These are phyloP conservation scores for Zeugodacus cucurbitae DNA, from an alignment of 1,140 invertebrate species.

Conservation along the genomic window DNA sequence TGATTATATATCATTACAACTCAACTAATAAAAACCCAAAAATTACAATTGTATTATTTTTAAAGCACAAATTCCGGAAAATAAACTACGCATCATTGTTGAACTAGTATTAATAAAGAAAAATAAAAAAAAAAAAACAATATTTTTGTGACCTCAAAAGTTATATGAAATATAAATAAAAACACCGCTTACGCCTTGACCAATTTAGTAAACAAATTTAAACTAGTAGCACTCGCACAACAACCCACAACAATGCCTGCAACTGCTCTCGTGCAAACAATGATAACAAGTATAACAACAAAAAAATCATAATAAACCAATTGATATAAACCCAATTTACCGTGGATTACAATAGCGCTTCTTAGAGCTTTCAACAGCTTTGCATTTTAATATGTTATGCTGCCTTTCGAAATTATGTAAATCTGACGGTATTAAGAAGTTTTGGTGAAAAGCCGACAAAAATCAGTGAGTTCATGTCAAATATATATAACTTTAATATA, in stretches of 20 bases:
- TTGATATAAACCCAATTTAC: neutral
- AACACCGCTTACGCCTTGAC: neutral
- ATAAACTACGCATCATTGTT: too few species aligned
- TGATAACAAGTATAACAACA: neutral
- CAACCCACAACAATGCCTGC: neutral
- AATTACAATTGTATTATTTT: too few species aligned
- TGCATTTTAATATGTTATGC: neutral
- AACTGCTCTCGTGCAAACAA: neutral
- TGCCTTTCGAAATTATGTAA: slow-evolving; percentile 30
- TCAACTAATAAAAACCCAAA: too few species aligned
- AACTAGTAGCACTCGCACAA: neutral
- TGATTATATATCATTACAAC: too few species aligned
- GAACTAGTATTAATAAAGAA: too few species aligned
- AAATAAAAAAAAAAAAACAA: too few species aligned
- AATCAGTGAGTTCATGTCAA: too few species aligned
- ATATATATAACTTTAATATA: too few species aligned
- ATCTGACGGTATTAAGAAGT: neutral
- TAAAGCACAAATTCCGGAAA: too few species aligned
- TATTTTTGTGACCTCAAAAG: neutral
- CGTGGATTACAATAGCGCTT: neutral
- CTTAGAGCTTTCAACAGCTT: neutral
- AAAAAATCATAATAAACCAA: neutral
- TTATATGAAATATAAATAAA: neutral
- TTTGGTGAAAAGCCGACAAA: neutral
- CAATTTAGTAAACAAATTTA: neutral